Evolutionary conservation across 2,113 vertebrate species (phyloP), one percentile per base, ranked within the genome.

Genomic region (Pelvicachromis taeniatus): DNA sequence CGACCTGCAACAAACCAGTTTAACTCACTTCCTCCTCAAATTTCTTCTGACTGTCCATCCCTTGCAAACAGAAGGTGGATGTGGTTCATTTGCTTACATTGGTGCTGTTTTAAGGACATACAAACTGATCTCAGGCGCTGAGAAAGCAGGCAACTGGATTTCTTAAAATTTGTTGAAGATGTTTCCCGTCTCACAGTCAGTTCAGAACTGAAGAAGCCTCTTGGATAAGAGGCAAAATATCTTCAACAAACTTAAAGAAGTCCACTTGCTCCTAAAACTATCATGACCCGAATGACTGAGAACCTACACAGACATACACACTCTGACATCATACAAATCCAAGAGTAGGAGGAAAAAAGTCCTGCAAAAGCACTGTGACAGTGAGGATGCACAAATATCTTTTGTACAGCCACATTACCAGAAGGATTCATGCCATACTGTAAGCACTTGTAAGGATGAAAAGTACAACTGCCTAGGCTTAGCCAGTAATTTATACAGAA

Each of bases 401-500:
- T 16, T 14, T 70, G 65, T 26, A 45, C 12, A 45, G 45, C 14
- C 40, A 70, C 1, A 45, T 10, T 26, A 9, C 11, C 14, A 4
- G 14, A 29, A 0, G 65, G 5, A 73, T 11, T 29, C 13, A 48
- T 17, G 40, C 17, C 40, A 29, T 0, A 4, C 26, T 73, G 23
- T 1, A 16, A 9, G 23, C 14, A 48, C 19, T 38, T 19, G 0
- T 21, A 38, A 13, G 6, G 33, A 38, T 65, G 6, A 65, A 42
- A 73, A 70, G 23, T 48, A 17, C 0, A 73, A 29, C 10, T 48
- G 4, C 23, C 14, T 48, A 4, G 0, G 3, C 29, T 26, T 17
- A 16, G 48, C 6, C 7, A 19, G 48, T 19, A 7, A 73, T 29
- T 48, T 29, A 73, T 7, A 48, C 14, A 70, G 13, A 5, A 26